Base-by-base conservation (phyloP, 2,888 invertebrate species). In the Nemotelus pantherinus region DNA sequence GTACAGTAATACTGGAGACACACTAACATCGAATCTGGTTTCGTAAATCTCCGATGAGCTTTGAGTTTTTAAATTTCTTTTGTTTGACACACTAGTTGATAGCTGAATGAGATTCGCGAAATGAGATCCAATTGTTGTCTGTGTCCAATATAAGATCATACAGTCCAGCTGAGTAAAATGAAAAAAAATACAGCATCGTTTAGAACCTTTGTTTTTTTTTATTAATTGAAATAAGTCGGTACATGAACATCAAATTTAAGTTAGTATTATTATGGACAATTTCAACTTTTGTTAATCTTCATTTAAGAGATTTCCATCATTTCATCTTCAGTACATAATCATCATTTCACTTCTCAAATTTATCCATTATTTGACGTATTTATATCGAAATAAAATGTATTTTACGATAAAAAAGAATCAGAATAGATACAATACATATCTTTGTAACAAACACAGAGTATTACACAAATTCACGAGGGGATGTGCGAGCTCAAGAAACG, bases 181-280 rank as follows among this genome's bases (percentile, higher is more conserved):
- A 25, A 25, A 25, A n/a, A 25, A 25, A 25, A 25, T 25, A 25
- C 25, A 25, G 25, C 25, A 25, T 25, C 25, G 25, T 25, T 25
- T 25, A 25, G 25, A 25, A 25, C 25, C 25, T 25, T 25, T 25
- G 25, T 55, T 25, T 71, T 67, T 67, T 74, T 74, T 74, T 74
- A 74, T 74, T 74, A 74, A 74, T 63, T 74, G 74, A 74, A 74
- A 74, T 74, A 41, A 74, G 25, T 74, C 74, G 63, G 63, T 74
- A 74, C 74, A 74, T 74, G 60, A 74, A 63, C 74, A 74, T 74
- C 74, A 74, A 74, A 74, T 60, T 74, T 74, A 74, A 74, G 70
- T 25, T 25, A 70, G 48, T 74, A 74, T 60, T 74, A 41, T 74
- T 74, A 70, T 55, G 70, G 70, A 53, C 41, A 70, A 70, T 70